These are phyloP conservation scores for Patella caerulea DNA, from an alignment of 2,888 invertebrate species.

Conservation along the genomic window DNA sequence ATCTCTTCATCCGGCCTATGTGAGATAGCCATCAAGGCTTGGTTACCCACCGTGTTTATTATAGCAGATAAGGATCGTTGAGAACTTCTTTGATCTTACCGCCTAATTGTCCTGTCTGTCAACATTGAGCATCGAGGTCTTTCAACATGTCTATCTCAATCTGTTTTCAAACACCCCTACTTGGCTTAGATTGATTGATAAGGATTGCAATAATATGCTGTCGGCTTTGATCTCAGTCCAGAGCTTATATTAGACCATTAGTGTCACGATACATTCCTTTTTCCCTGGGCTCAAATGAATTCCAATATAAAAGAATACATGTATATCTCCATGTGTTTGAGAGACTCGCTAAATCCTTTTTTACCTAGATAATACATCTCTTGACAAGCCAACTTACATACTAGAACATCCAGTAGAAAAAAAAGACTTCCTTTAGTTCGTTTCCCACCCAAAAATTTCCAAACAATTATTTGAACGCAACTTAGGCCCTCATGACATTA, in stretches of 20 bases:
- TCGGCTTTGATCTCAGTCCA: conserved; percentile 45
- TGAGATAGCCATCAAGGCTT: not conserved
- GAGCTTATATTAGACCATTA: conserved; percentile 38
- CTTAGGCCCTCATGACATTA: no score
- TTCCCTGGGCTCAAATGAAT: not conserved
- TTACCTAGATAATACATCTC: no score
- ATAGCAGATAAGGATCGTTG: conserved; percentile 55
- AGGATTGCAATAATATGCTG: conserved; percentile 45
- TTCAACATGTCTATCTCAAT: conserved; percentile 65
- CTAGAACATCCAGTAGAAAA: no score
- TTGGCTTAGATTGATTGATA: conserved; percentile 63
- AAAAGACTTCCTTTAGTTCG: no score
- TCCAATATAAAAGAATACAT: not conserved
- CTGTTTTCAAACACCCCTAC: conserved; percentile 65
- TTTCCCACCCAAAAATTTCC: no score
- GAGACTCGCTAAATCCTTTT: no score
- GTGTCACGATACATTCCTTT: conserved; percentile 27
- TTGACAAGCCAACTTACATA: no score
- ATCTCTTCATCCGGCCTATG: no score
- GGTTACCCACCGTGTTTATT: conserved; percentile 53
- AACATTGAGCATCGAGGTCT: conserved; percentile 59
- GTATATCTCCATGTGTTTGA: no score
- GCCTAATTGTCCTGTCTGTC: conserved; percentile 65
- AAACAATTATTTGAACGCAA: no score
- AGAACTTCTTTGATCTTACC: conserved; percentile 57